Conservation (phyloP, 1,140 invertebrate species). For the Leptestheria dahalacensis region DNA sequence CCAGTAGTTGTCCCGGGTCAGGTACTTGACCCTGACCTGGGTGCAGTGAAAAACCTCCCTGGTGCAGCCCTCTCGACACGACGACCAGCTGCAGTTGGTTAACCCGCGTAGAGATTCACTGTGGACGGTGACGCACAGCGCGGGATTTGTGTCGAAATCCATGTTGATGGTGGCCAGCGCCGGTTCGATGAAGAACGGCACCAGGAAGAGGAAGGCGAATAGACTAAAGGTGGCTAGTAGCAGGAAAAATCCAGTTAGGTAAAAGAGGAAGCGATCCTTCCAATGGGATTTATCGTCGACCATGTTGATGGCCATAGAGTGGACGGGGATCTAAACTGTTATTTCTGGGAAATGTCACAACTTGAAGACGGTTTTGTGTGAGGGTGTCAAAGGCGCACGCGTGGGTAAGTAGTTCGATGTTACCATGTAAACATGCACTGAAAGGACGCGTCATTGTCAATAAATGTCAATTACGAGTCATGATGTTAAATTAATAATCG, state of each 20-base stretch:
- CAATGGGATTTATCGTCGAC: slow-evolving; percentile 39
- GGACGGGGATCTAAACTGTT: not conserved
- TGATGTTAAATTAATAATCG: too few species aligned
- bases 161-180: slow-evolving; percentile 83
- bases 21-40: slow-evolving; percentile 78
- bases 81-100: slow-evolving; percentile 77
- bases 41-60: slow-evolving; percentile 73
- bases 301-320: slow-evolving; percentile 13
- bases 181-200: slow-evolving; percentile 84
- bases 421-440: too few species aligned
- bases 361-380: too few species aligned
- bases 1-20: slow-evolving; percentile 18
- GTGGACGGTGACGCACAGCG: slow-evolving; percentile 56
- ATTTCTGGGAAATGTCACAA: too few species aligned
- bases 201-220: slow-evolving; percentile 82
- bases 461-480: too few species aligned
- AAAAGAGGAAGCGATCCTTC: slow-evolving; percentile 70
- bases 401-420: too few species aligned
- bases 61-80: slow-evolving; percentile 78
- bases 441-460: too few species aligned
- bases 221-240: slow-evolving; percentile 75
- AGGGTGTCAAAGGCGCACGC: too few species aligned
- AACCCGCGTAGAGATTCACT: slow-evolving; percentile 52
- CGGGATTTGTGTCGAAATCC: slow-evolving; percentile 69
- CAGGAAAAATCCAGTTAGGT: slow-evolving; percentile 79